Base-by-base conservation (phyloP, 2,888 invertebrate species). In the Adelphocoris suturalis region DNA sequence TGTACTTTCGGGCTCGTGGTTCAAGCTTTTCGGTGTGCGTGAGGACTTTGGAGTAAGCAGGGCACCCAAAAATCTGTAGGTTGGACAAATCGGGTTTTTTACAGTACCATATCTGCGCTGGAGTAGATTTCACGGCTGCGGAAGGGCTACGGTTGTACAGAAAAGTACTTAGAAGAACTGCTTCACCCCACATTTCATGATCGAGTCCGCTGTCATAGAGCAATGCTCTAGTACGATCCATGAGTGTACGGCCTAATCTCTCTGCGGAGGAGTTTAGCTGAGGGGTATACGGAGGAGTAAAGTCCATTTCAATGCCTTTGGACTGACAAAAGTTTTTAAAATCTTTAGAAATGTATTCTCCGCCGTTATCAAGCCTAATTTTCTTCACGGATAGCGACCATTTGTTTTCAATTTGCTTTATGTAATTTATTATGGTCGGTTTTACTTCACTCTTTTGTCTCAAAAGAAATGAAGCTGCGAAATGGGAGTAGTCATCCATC, bases 231-330 rank as follows among this genome's bases (percentile, higher is more conserved):
- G 84, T 89, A 12, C 28, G 13, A 14, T 82, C 27, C 89, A 89
- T 89, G 2, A 88, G 52, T 5, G 88, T 78, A n/a, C 80, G 47
- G 11, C 78, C 80, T 46, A 88, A 61, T 27, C 80, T n/a, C n/a
- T n/a, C n/a, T n/a, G n/a, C n/a, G n/a, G n/a, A n/a, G n/a, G n/a
- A n/a, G n/a, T n/a, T n/a, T 13, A 89, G 81, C 48, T 89, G 89
- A 11, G 89, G 82, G 0, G 89, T 89, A 16, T 82, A 47, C 4
- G 89, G 89, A 0, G 89, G 89, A 46, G 89, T 82, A 23, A 27
- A 88, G 48, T 88, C 88, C 19, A 48, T 23, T 76, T 86, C 75
- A 23, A 86, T 86, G 4, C 86, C 86, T 75, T 86, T 86, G 23
- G 47, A 19, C 14, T 28, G 27, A 28, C 88, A 88, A 57, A 48